Evolutionary conservation across 2,797 vertebrate species (phyloP), one percentile per base, ranked within the genome.

Genomic region (Orientallactaga sibirica): DNA sequence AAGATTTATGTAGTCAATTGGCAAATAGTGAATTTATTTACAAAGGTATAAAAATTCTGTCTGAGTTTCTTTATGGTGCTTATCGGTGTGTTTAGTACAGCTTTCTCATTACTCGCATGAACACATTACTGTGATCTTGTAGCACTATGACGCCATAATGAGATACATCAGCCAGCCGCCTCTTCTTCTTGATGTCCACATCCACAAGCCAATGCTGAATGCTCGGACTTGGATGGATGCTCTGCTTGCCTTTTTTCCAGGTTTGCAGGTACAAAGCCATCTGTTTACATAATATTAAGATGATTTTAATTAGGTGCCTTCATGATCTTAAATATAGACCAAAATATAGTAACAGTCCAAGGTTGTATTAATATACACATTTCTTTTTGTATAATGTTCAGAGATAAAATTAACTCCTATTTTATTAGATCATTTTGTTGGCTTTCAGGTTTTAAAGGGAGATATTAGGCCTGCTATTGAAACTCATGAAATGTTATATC

Each of bases 91-190:
- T 78, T 82, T 91, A 58, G 78, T 66, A 33, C 48, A 6, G 10
- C 87, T 84, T 66, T 82, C 86, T 33, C 52, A 85, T 83, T 41
- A 27, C 67, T 87, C 61, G 83, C 10, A 58, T 93, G 76, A 92
- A 41, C 64, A 43, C 33, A 1, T 93, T 74, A 1, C 58, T 87
- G 29, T 83, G 12, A 7, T 97, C 97, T 97, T 94, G 61, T 95
- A 99, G 99, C 99, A 99, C 98, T 99, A 99, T 1, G 99, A 99
- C 94, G 99, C 99, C 96, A 99, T 99, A 94, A 99, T 99, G 99
- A 99, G 99, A 94, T 99, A 99, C 94, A 99, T 99, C 77, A 99
- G 99, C 96, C 99, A 99, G 97, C 99, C 99, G 2, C 99, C 99
- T 37, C 98, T 99, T 79, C 98, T 99, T 37, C 98, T 99, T 22